A percentile compares a stretch with the other conserved stretches of the same genome.
These are phyloP conservation scores for Erynnis tages DNA, from an alignment of 2,888 invertebrate genomes.

Conservation along the genomic window DNA sequence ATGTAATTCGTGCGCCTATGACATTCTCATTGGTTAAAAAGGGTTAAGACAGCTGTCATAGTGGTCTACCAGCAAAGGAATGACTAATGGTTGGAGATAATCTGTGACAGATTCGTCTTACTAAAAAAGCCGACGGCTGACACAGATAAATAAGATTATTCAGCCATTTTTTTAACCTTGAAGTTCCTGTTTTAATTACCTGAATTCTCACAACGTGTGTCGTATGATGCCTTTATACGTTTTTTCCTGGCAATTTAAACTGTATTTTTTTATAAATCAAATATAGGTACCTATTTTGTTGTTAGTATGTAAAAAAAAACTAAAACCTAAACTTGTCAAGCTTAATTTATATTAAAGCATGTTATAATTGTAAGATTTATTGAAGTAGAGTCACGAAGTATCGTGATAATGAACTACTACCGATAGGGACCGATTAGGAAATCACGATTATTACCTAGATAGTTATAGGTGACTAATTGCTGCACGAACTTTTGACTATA, in stretches of 20 bases:
- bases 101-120: slow-evolving; percentile 79
- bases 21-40: slow-evolving; percentile 79
- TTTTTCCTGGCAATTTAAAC: background rate
- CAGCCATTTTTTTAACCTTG: slow-evolving; percentile 66
- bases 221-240: slow-evolving; percentile 30
- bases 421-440: no score
- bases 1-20: slow-evolving; percentile 68
- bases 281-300: background rate
- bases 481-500: no score
- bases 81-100: slow-evolving; percentile 74
- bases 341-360: no score
- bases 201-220: slow-evolving; percentile 77
- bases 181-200: slow-evolving; percentile 75
- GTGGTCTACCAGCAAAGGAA: slow-evolving; percentile 71
- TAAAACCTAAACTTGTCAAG: no score
- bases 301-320: no score
- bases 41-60: slow-evolving; percentile 80
- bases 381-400: no score
- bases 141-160: slow-evolving; percentile 77
- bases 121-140: slow-evolving; percentile 75
- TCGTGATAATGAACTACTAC: no score
- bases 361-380: no score
- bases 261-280: background rate
- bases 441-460: no score
- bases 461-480: no score